A percentile compares a stretch with the other conserved stretches of the same genome.
These are phyloP conservation scores for Pluvialis apricaria DNA, from an alignment of 2,113 vertebrate genomes.

Conservation along the genomic window DNA sequence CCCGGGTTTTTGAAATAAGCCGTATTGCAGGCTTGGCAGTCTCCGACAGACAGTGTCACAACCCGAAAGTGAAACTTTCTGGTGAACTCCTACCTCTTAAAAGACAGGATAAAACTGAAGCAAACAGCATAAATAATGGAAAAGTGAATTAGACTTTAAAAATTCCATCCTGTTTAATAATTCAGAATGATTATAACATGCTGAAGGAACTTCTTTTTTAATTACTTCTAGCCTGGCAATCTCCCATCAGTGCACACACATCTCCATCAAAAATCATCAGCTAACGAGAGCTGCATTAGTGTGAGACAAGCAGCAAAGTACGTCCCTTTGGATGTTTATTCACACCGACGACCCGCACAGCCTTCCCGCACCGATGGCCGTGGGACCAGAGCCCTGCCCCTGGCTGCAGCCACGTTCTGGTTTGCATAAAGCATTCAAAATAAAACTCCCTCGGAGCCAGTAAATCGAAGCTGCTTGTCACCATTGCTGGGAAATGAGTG, in stretches of 20 bases:
- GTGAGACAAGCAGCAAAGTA: not conserved
- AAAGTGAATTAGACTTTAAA: slow-evolving; percentile 58
- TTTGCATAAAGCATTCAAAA: not conserved
- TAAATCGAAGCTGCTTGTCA: not conserved
- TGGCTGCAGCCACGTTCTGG: not conserved
- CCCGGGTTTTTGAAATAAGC: not conserved
- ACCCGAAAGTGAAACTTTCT: slow-evolving; percentile 43
- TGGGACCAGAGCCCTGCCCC: not conserved
- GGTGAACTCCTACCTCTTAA: not conserved
- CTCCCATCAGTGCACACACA: not conserved
- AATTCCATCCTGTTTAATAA: slow-evolving; percentile 48
- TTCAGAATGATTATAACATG: slow-evolving; percentile 42
- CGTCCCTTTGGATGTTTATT: not conserved
- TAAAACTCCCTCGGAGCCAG: not conserved
- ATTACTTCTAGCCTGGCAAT: slow-evolving; percentile 30
- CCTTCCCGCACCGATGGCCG: not conserved
- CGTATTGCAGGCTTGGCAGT: not conserved
- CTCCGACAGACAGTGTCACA: not conserved
- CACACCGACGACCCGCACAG: not conserved
- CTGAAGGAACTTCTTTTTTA: slow-evolving; percentile 37
- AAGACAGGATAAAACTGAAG: slow-evolving; percentile 28
- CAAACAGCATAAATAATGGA: slow-evolving; percentile 59
- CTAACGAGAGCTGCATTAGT: not conserved
- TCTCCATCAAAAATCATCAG: slow-evolving; percentile 1
- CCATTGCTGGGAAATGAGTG: not conserved